These are phyloP conservation scores for Taurulus bubalis DNA, from an alignment of 2,113 vertebrate genomes.

Conservation along the genomic window DNA sequence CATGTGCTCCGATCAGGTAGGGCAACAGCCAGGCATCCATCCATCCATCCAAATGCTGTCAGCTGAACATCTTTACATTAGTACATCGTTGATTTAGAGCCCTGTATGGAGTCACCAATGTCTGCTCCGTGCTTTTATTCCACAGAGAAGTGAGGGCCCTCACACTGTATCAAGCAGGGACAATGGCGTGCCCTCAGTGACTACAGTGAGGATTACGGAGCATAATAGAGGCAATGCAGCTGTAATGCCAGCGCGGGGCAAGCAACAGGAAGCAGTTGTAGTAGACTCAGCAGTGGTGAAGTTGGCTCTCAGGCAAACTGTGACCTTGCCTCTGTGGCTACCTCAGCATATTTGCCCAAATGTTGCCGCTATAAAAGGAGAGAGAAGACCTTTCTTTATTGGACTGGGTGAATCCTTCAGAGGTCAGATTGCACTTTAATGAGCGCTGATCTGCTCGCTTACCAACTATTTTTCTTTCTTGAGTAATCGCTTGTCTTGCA, in stretches of 20 bases:
- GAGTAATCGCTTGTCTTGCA: neutral
- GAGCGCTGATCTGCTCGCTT: neutral
- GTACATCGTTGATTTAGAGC: slow-evolving; percentile 24
- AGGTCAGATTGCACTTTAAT: neutral
- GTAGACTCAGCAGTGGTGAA: slow-evolving; percentile 92
- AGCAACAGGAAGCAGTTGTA: slow-evolving; percentile 93
- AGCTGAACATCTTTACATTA: slow-evolving; percentile 50
- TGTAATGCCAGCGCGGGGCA: slow-evolving; percentile 91
- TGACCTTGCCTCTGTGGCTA: slow-evolving; percentile 84
- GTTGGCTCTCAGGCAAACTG: slow-evolving; percentile 84
- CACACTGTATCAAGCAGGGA: slow-evolving; percentile 88
- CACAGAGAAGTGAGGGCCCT: slow-evolving; percentile 78
- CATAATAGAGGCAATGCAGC: slow-evolving; percentile 92
- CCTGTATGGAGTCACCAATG: slow-evolving; percentile 22
- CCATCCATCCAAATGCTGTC: slow-evolving; percentile 29
- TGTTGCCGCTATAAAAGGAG: slow-evolving; percentile 14
- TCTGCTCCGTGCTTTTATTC: slow-evolving; percentile 57
- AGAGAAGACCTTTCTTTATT: slow-evolving; percentile 17
- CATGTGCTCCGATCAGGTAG: slow-evolving; percentile 90
- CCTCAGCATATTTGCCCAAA: slow-evolving; percentile 79
- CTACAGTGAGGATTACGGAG: slow-evolving; percentile 94
- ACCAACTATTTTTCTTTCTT: neutral
- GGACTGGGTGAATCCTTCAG: neutral
- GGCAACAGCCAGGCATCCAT: slow-evolving; percentile 61
- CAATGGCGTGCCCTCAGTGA: slow-evolving; percentile 90